Conservation (phyloP, 2,888 invertebrate species). For the Stenchaetothrips biformis region DNA sequence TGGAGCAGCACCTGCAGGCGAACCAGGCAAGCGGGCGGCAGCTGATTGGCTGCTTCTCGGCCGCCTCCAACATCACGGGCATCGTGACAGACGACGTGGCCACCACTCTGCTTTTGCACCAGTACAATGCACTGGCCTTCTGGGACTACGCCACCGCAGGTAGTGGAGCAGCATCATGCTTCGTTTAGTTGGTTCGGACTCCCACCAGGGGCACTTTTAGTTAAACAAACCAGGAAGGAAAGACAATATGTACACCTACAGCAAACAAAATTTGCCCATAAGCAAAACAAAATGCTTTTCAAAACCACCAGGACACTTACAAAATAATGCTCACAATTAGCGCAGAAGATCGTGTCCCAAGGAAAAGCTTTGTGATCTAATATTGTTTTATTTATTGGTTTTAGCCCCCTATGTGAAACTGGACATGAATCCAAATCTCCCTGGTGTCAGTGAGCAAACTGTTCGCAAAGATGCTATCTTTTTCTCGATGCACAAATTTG, state of each 20-base stretch:
- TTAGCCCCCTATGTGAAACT: constrained; percentile 67
- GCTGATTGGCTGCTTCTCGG: constrained; percentile 79
- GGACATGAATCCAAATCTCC: constrained; percentile 76
- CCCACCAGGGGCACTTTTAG: too few species aligned
- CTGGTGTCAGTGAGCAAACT: constrained; percentile 62
- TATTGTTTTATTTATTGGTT: constrained; percentile 35
- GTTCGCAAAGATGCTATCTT: constrained; percentile 84
- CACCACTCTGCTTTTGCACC: constrained; percentile 74
- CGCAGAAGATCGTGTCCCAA: background rate
- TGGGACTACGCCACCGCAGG: constrained; percentile 89
- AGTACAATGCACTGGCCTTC: constrained; percentile 74
- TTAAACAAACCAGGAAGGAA: too few species aligned
- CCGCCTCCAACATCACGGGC: constrained; percentile 84
- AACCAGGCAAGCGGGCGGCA: constrained; percentile 50
- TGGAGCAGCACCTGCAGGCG: constrained; percentile 64
- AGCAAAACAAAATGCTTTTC: too few species aligned
- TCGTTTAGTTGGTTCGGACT: too few species aligned
- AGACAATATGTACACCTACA: too few species aligned
- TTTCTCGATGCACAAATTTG: constrained; percentile 85
- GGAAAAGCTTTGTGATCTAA: constrained; percentile 12
- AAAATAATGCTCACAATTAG: background rate
- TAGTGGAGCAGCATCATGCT: too few species aligned
- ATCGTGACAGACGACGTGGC: constrained; percentile 78
- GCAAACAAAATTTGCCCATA: too few species aligned
- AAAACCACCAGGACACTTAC: too few species aligned